Conservation (phyloP, 2,888 invertebrate species). For the Ennomos erosarius region DNA sequence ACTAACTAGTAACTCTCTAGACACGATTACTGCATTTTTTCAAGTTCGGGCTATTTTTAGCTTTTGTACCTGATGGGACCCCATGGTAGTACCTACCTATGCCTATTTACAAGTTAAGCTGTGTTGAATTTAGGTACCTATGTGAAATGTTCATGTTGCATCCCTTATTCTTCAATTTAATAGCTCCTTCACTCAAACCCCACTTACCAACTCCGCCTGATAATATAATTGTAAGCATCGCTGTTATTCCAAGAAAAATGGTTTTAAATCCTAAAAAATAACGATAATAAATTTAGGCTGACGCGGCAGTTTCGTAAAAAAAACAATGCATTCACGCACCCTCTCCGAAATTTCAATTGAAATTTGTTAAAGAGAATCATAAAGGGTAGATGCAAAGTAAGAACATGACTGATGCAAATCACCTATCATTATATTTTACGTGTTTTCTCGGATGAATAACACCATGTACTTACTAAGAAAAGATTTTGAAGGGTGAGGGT, state of each 20-base stretch:
- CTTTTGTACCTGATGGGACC: too few species aligned
- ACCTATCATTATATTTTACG: constrained; percentile 36
- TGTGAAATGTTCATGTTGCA: neutral
- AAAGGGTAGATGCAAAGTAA: constrained; percentile 31
- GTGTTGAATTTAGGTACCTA: too few species aligned
- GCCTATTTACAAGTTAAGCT: too few species aligned
- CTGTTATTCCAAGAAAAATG: constrained; percentile 22
- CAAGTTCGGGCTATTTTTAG: too few species aligned
- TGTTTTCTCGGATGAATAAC: constrained; percentile 30
- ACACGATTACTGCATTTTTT: too few species aligned
- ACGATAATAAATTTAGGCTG: constrained; percentile 24
- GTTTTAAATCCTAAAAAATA: constrained; percentile 19
- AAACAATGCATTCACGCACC: constrained; percentile 35
- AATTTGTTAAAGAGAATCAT: constrained; percentile 33
- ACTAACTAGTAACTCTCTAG: too few species aligned
- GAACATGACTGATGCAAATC: constrained; percentile 38
- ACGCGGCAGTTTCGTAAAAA: constrained; percentile 30
- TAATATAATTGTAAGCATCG: constrained; percentile 16
- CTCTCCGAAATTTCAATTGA: constrained; percentile 39
- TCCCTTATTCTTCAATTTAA: constrained; percentile 10
- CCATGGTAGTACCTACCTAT: too few species aligned
- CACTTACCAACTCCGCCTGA: constrained; percentile 19
- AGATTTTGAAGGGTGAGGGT: constrained; percentile 20
- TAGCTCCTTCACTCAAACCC: constrained; percentile 8
- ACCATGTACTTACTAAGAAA: constrained; percentile 4